phyloP scores from a whole-genome alignment of 2,888 invertebrate genomes.

The Ctenicera cuprea region DNA sequence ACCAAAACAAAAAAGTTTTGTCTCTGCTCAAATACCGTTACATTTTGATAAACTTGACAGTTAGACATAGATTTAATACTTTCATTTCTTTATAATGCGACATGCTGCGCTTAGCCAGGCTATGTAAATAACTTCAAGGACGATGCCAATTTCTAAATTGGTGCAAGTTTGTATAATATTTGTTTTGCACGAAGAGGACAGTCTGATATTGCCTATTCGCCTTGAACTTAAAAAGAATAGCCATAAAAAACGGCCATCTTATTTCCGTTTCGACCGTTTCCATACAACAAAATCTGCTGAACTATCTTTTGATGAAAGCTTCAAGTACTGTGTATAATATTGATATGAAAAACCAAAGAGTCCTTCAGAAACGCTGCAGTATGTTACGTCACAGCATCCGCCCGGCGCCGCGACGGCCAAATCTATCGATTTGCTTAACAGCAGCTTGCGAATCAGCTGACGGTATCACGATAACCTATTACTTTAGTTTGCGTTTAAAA shows the following conservation, averaged over 20 bases:
- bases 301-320: constrained; percentile 1
- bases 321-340: constrained; percentile 11
- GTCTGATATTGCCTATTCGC: no score
- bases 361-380: constrained; percentile 47
- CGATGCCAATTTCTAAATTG: no score
- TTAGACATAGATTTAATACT: background rate
- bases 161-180: no score
- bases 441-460: constrained; percentile 46
- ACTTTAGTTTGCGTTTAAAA: constrained; percentile 22
- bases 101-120: no score
- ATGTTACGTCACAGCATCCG: constrained; percentile 48
- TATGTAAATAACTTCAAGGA: no score
- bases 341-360: constrained; percentile 32
- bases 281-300: constrained; percentile 3
- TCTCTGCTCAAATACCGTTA: background rate
- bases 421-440: constrained; percentile 47
- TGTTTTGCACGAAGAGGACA: no score
- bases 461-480: constrained; percentile 43
- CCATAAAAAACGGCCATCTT: no score
- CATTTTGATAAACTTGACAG: background rate
- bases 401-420: constrained; percentile 49
- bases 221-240: no score
- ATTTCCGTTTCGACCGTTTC: no score
- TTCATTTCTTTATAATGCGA: constrained; percentile 1
- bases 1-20: background rate